These are phyloP conservation scores for Aethes cnicana DNA, from an alignment of 2,888 invertebrate species.

Conservation along the genomic window DNA sequence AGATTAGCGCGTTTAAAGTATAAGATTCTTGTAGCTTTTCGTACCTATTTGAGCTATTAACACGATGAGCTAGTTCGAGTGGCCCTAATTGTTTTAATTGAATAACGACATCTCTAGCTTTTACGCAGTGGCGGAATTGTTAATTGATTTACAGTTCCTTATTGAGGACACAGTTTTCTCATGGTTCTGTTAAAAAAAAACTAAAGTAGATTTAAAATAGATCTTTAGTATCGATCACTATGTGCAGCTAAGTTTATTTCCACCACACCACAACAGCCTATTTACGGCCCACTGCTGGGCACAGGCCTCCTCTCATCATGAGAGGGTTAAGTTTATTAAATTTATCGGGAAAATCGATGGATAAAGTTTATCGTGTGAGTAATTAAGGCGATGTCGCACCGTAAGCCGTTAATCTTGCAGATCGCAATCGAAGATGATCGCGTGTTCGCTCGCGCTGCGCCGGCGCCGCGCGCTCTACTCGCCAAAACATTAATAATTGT, in stretches of 20 bases:
- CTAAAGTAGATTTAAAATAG: not conserved
- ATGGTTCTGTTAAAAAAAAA: slow-evolving; percentile 21
- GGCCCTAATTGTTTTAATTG: slow-evolving; percentile 80
- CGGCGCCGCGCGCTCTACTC: slow-evolving; percentile 26
- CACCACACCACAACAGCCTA: no score
- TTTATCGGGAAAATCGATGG: slow-evolving; percentile 56
- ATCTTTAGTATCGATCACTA: no score
- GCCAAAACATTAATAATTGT: slow-evolving; percentile 50
- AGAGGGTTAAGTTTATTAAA: slow-evolving; percentile 41
- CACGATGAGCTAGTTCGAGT: slow-evolving; percentile 46
- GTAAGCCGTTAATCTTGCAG: slow-evolving; percentile 71
- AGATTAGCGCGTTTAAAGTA: not conserved
- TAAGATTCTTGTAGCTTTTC: not conserved
- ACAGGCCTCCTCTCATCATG: no score
- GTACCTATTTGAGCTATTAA: slow-evolving; percentile 5
- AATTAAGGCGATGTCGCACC: slow-evolving; percentile 73
- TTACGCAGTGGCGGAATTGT: slow-evolving; percentile 57
- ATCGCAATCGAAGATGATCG: slow-evolving; percentile 74
- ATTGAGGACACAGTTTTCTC: slow-evolving; percentile 44
- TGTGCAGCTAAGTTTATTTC: no score
- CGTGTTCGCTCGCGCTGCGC: slow-evolving; percentile 53
- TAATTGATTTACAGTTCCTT: slow-evolving; percentile 64
- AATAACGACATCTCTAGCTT: slow-evolving; percentile 58
- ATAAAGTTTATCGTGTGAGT: slow-evolving; percentile 66
- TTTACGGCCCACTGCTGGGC: no score